Base-by-base conservation (phyloP, 2,797 vertebrate genomes). In the Sebastes nivosus region DNA sequence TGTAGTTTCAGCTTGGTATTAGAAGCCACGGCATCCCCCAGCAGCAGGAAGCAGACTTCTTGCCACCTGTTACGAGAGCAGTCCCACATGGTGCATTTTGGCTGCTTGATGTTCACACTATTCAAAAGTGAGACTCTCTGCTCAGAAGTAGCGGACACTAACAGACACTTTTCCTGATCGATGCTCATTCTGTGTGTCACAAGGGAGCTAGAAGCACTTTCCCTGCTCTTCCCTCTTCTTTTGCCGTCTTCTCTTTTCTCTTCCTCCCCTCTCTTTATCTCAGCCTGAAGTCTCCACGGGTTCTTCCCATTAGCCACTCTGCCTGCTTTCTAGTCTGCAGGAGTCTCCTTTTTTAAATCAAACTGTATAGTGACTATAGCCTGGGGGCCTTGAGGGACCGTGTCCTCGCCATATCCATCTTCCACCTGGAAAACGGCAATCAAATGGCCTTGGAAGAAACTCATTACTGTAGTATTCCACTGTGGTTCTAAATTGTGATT, bases 381-480 rank as follows among this genome's bases (percentile, higher is more conserved):
- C 90, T 30, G 52, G 63, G 88, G 91, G 85, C 70, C 84, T 87
- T 81, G 20, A 83, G 91, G 85, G 91, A 88, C 82, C 4, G 16
- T 73, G 88, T 90, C 81, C 79, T 84, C 59, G 22, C 76, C 90
- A 67, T 87, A 91, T 90, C 81, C 88, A 90, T 94, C 89, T 85
- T 87, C 78, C 91, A 94, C 91, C 89, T 87, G 88, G 84, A 93
- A 92, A 93, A 86, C 58, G 52, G 82, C 82, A 91, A 88, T 92
- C 77, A 87, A 90, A 93, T 72, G 72, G 86, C 86, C 82, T 87
- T 85, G 87, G 87, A 93, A 91, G 86, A 92, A 95, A 90, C 89
- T 94, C 92, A 94, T 94, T 94, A 94, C 87, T 61, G 74, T 42
- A 18, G 70, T 77, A 92, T 92, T 94, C 93, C 93, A 90, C 86